Base-by-base conservation (phyloP, 2,888 invertebrate genomes). In the Shargacucullia verbasci region DNA sequence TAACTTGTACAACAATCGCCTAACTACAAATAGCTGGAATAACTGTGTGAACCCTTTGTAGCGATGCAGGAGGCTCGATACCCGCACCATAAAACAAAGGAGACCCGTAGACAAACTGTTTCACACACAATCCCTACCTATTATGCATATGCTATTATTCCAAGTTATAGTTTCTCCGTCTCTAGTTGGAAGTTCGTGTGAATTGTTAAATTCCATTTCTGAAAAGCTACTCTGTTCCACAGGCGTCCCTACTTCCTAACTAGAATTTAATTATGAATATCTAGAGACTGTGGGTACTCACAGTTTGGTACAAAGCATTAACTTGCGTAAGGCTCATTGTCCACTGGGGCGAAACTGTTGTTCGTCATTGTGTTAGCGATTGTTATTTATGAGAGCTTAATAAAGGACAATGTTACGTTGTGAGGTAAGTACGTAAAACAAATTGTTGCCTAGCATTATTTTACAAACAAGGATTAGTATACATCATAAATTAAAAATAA, bases 201-300 rank as follows among this genome's bases (percentile, higher is more conserved):
- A 92, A 92, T 91, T 89, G 91, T 92, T 92, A 92, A 92, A 92
- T 90, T 89, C 86, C 86, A 91, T 91, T 87, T 83, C 85, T 85
- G 86, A 83, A 87, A 85, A 84, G 86, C 86, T 84, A 83, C 84
- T 84, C 80, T 81, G 81, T 64, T 84, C 83, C 83, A 79, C 83
- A 69, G 55, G 86, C 85, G 83, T 80, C 80, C 79, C 78, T 84
- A 85, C 85, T 90, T 87, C 82, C 85, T 90, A 91, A 91, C 89
- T 87, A 90, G 90, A 91, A 90, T 91, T 91, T 92, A 92, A 92
- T 91, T 89, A 91, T 92, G 88, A 84, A 91, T 86, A 86, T 81
- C 84, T 83, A 69, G 90, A 86, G 87, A 86, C 86, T 84, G 80
- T 80, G 82, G 83, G 80, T 80, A 76, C 73, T 71, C 70, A 76